phyloP scores from a whole-genome alignment of 2,888 invertebrate species.

The Catocala sponsa region DNA sequence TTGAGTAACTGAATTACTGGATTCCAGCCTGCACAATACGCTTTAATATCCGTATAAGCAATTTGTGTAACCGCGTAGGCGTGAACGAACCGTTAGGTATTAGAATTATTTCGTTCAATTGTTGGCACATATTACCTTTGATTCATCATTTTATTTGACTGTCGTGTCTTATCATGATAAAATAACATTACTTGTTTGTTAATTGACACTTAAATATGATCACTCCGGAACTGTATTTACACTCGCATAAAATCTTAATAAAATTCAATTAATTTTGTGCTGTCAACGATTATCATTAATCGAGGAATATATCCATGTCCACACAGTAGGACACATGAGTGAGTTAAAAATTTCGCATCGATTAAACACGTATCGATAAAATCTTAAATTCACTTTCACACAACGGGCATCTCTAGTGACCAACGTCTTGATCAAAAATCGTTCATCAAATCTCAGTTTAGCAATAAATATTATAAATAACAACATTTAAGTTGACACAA shows the following conservation, averaged over 20 bases:
- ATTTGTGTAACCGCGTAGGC: too few species aligned
- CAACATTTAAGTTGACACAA: slow-evolving; percentile 39
- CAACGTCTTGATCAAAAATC: slow-evolving; percentile 12
- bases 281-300: slow-evolving; percentile 28
- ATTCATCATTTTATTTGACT: slow-evolving; percentile 14
- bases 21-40: too few species aligned
- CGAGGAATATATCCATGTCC: slow-evolving; percentile 31
- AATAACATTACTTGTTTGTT: slow-evolving; percentile 33
- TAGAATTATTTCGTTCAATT: slow-evolving; percentile 38
- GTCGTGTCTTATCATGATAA: slow-evolving; percentile 27
- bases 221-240: slow-evolving; percentile 30
- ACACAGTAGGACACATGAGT: slow-evolving; percentile 20
- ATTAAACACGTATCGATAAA: slow-evolving; percentile 18
- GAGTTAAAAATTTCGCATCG: not conserved
- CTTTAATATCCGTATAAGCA: too few species aligned
- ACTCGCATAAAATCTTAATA: slow-evolving; percentile 28
- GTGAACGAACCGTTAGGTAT: slow-evolving; percentile 10
- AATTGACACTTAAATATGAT: slow-evolving; percentile 46
- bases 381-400: slow-evolving; percentile 22
- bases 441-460: slow-evolving; percentile 3
- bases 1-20: too few species aligned
- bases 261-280: slow-evolving; percentile 38
- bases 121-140: slow-evolving; percentile 47
- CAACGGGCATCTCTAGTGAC: slow-evolving; percentile 3
- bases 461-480: slow-evolving; percentile 19